phyloP scores from a whole-genome alignment of 2,888 invertebrate genomes.

The Erpobdella octoculata region DNA sequence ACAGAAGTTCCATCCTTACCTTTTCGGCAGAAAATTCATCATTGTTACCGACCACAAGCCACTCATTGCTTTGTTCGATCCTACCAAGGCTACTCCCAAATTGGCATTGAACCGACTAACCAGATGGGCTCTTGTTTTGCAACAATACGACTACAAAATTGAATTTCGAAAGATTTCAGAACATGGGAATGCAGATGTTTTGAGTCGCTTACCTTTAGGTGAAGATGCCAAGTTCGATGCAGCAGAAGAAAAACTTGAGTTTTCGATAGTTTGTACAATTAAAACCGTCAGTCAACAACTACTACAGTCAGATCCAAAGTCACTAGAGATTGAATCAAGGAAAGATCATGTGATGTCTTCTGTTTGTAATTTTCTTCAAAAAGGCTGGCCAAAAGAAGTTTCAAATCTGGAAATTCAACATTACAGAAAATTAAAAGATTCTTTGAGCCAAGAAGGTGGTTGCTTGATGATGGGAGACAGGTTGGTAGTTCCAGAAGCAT shows the following conservation, averaged over 20 bases:
- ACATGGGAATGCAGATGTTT: constrained; percentile 40
- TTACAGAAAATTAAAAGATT: background rate
- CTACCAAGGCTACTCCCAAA: constrained; percentile 37
- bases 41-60: constrained; percentile 49
- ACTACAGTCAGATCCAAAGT: background rate
- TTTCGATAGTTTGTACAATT: background rate
- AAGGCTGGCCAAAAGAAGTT: background rate
- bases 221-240: background rate
- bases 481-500: background rate
- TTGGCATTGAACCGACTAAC: constrained; percentile 38
- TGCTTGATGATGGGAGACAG: background rate
- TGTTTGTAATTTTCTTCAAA: background rate
- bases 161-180: constrained; percentile 38
- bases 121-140: constrained; percentile 39
- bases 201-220: background rate
- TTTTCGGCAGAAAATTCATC: constrained; percentile 48
- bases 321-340: background rate
- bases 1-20: constrained; percentile 46
- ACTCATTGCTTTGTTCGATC: constrained; percentile 44
- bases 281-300: background rate
- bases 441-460: background rate
- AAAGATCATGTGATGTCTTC: background rate
- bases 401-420: background rate
- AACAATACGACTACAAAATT: constrained; percentile 44
- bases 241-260: background rate